Conservation (phyloP, 2,888 invertebrate genomes). For the Eledone cirrhosa region DNA sequence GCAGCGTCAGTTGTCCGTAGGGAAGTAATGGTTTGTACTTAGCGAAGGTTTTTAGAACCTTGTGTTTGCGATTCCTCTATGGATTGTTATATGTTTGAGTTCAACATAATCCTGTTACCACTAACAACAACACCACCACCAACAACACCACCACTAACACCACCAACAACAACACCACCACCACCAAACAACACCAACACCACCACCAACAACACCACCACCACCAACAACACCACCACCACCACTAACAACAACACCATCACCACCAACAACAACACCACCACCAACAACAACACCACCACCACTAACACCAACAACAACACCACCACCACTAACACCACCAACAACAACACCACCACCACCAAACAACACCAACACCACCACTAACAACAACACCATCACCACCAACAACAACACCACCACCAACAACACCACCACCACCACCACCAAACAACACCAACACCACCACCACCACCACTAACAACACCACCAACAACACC, state of each 20-base stretch:
- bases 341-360: background rate
- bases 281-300: background rate
- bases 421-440: background rate
- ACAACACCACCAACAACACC: background rate
- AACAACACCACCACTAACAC: background rate
- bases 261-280: background rate
- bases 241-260: background rate
- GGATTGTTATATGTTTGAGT: too few relatives aligned
- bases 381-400: background rate
- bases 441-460: too few relatives aligned
- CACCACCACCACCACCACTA: background rate
- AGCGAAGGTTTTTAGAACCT: too few relatives aligned
- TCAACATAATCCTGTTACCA: too few relatives aligned
- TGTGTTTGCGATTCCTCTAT: too few relatives aligned
- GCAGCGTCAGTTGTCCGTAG: too few relatives aligned
- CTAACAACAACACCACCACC: background rate
- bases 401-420: background rate
- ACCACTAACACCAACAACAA: background rate
- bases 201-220: background rate
- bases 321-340: too few relatives aligned
- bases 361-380: too few relatives aligned
- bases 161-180: background rate
- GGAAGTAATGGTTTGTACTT: too few relatives aligned
- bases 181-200: too few relatives aligned
- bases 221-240: background rate